These are phyloP conservation scores for Parasteatoda tepidariorum DNA, from an alignment of 1,140 invertebrate species.

Conservation along the genomic window DNA sequence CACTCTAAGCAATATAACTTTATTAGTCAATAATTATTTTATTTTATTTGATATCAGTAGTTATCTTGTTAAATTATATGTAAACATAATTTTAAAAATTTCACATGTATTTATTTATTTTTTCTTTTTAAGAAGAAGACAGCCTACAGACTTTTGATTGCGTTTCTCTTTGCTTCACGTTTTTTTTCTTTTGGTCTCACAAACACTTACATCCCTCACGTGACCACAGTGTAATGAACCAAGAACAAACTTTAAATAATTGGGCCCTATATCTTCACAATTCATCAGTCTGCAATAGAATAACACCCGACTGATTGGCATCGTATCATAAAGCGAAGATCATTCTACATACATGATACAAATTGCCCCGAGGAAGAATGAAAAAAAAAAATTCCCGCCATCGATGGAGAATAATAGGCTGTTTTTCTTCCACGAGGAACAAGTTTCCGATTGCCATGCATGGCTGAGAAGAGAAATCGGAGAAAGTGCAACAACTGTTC, in stretches of 20 bases:
- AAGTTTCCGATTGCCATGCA: background rate
- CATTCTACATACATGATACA: background rate
- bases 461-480: background rate
- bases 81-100: no score
- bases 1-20: no score
- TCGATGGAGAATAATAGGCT: background rate
- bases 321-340: background rate
- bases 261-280: background rate
- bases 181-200: no score
- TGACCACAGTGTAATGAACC: no score
- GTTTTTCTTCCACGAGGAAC: background rate
- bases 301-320: background rate
- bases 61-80: no score
- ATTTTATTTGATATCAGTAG: no score
- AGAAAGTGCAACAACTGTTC: background rate
- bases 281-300: background rate
- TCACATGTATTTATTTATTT: no score
- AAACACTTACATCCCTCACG: no score
- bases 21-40: no score
- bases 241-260: background rate
- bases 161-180: no score
- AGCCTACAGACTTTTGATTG: no score
- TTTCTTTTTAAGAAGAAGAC: no score
- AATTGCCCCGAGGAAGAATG: background rate
- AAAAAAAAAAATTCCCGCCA: background rate